These are phyloP conservation scores for Gracilinanus agilis DNA, from an alignment of 2,113 vertebrate genomes.

Conservation along the genomic window DNA sequence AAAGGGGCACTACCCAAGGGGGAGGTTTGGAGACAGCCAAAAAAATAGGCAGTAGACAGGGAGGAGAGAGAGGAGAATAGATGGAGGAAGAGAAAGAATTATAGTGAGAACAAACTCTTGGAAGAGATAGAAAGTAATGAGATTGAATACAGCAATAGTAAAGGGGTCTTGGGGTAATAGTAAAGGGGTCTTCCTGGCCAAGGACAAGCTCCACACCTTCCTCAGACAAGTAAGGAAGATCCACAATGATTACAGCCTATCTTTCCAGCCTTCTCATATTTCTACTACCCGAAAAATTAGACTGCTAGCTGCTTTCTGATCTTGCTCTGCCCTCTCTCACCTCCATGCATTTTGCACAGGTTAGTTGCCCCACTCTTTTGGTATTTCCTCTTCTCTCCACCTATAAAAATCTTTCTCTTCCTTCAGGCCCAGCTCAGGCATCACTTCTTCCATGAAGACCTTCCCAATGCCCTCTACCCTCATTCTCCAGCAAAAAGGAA, in stretches of 20 bases:
- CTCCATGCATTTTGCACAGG: background rate
- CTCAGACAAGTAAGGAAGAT: background rate
- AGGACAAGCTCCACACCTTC: background rate
- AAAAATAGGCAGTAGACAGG: background rate
- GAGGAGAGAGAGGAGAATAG: too few relatives aligned
- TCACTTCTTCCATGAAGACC: background rate
- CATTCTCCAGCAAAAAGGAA: background rate
- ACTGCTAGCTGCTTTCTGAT: slow-evolving; percentile 19
- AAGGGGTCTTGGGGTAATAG: background rate
- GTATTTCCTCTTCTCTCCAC: background rate
- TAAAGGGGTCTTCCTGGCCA: background rate
- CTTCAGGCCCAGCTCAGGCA: slow-evolving; percentile 29
- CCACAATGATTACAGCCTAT: background rate
- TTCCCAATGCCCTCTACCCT: background rate
- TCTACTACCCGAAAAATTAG: background rate
- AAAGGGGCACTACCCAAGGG: background rate
- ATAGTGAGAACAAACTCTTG: background rate
- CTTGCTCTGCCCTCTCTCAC: background rate
- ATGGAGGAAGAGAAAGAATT: background rate
- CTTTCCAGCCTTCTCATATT: background rate
- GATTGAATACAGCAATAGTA: background rate
- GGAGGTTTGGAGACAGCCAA: background rate
- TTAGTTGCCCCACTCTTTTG: too few relatives aligned
- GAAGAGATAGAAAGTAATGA: background rate
- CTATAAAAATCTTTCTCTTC: background rate